Base-by-base conservation (phyloP, 2,888 invertebrate genomes). In the Agrotis ipsilon region DNA sequence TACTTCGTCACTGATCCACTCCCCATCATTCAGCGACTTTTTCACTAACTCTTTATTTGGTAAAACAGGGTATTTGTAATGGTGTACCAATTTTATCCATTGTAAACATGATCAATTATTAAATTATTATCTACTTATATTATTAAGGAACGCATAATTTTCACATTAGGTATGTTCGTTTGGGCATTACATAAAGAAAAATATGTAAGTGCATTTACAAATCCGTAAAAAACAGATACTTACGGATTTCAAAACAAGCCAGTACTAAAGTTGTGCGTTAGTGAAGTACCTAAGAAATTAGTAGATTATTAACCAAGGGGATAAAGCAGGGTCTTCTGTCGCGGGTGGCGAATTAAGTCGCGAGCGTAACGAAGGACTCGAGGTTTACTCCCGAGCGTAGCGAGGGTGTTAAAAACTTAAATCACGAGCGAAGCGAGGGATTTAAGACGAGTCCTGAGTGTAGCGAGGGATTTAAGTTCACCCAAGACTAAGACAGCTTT, bases 21-120 rank as follows among this genome's bases (percentile, higher is more conserved):
- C 24, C 48, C 59, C 27, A 24, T 21, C 27, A n/a, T n/a, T n/a
- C 24, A 49, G n/a, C 49, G 51, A 55, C n/a, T 21, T 62, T 52
- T 64, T 64, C 46, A 59, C n/a, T 54, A 62, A 48, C 19, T 55
- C 21, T 54, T 55, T 52, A 60, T 61, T 60, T 80, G 55, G 57
- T 46, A 48, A 49, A 64, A 61, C 19, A 52, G 3, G 27, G 46
- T 49, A 24, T 21, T 48, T 24, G 39, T 49, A 21, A 39, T 13
- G 19, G 21, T 62, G 32, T 60, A 45, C 5, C 7, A 3, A 0
- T 43, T 58, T 16, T 45, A 18, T 54, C 11, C 11, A 27, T n/a
- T 27, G 11, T 13, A 48, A 18, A n/a, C 14, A 72, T 51, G 3
- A 19, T 48, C n/a, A 19, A 21, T 19, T 21, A 27, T 11, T 39